phyloP scores from a whole-genome alignment of 2,888 invertebrate genomes.

The Drosophila leonis region DNA sequence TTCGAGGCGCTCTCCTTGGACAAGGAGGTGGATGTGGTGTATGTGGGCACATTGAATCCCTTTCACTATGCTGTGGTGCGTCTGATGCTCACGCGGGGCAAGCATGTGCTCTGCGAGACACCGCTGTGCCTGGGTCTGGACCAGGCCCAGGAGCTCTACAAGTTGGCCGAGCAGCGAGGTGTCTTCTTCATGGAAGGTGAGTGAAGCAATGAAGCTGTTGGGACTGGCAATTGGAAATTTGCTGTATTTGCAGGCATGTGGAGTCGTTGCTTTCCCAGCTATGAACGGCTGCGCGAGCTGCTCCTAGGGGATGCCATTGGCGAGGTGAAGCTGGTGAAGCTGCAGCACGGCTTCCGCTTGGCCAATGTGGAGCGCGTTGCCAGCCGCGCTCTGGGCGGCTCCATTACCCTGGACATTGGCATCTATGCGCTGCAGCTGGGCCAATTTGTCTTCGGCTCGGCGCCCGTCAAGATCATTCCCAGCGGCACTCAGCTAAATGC shows the following conservation, averaged over 20 bases:
- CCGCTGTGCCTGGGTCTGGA: conserved; percentile 92
- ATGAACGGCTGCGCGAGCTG: conserved; percentile 89
- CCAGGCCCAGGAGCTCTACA: conserved; percentile 90
- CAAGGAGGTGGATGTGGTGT: conserved; percentile 92
- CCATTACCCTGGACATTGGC: conserved; percentile 91
- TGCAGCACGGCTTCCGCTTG: conserved; percentile 66
- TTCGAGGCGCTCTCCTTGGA: conserved; percentile 92
- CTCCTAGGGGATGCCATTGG: conserved; percentile 89
- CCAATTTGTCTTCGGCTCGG: conserved; percentile 89
- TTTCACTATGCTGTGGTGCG: conserved; percentile 90
- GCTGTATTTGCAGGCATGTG: conserved; percentile 87
- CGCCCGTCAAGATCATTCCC: conserved; percentile 89
- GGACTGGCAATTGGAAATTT: no score
- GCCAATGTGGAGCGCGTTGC: conserved; percentile 73
- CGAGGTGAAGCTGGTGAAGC: conserved; percentile 88
- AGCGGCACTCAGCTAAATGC: conserved; percentile 89
- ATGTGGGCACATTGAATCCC: conserved; percentile 92
- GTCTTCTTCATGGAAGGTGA: conserved; percentile 92
- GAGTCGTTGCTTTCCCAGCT: conserved; percentile 93
- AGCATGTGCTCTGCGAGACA: conserved; percentile 96
- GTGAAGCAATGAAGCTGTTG: background rate
- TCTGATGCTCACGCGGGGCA: conserved; percentile 92
- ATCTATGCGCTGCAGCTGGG: conserved; percentile 91
- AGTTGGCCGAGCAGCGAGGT: conserved; percentile 89
- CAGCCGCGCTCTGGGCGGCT: conserved; percentile 91